A percentile compares a stretch with the other conserved stretches of the same genome.
Conservation (phyloP, 1,140 invertebrate genomes). For the Drosophila miranda region DNA sequence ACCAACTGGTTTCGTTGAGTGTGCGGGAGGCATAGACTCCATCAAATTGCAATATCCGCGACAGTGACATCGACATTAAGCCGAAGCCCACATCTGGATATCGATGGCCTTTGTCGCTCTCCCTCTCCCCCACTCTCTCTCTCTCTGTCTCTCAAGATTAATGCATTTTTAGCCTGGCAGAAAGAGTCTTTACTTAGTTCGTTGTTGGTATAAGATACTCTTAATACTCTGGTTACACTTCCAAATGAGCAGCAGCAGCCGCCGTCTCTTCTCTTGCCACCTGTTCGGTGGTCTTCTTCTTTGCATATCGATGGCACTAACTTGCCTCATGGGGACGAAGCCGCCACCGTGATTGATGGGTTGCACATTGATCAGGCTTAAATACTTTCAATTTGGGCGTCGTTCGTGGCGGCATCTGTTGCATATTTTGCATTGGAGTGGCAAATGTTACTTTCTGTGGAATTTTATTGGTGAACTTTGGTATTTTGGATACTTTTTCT, state of each 20-base stretch:
- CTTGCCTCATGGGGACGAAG: conserved; percentile 40
- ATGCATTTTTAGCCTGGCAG: conserved; percentile 62
- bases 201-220: conserved; percentile 36
- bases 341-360: conserved; percentile 58
- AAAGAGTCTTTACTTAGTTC: conserved; percentile 11
- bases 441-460: neutral
- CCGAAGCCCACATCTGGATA: conserved; percentile 65
- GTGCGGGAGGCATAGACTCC: conserved; percentile 20
- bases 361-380: conserved; percentile 45
- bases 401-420: conserved; percentile 1
- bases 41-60: conserved; percentile 79
- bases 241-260: conserved; percentile 42
- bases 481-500: too few relatives aligned
- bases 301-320: conserved; percentile 70
- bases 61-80: conserved; percentile 58
- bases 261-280: neutral
- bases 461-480: neutral
- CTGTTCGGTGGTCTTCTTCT: neutral
- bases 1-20: neutral
- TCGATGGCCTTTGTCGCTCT: conserved; percentile 34
- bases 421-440: conserved; percentile 5
- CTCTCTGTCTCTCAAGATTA: conserved; percentile 52
- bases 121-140: too few relatives aligned
- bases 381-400: conserved; percentile 61
- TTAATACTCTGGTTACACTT: conserved; percentile 76